Percentiles rank a stretch among this genome's conserved stretches.
Evolutionary conservation across 2,113 vertebrate species (phyloP).

Genomic region (Setophaga coronata): DNA sequence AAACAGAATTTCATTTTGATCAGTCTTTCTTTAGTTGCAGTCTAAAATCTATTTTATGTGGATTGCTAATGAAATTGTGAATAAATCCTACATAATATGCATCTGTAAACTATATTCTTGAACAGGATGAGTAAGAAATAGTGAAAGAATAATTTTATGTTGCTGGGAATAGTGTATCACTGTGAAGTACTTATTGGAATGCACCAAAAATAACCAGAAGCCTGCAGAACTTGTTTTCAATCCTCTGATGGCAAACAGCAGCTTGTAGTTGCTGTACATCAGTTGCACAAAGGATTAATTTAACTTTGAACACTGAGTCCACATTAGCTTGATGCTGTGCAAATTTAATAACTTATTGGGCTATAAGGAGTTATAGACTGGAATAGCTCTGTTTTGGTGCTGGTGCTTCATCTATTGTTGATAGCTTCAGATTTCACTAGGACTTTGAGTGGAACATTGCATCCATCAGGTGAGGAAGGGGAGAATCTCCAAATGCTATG

Average conservation of each 20-base stretch:
- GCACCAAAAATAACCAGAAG: not conserved
- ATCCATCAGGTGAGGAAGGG: not conserved
- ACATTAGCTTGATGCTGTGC: not conserved
- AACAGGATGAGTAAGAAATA: not conserved
- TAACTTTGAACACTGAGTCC: not conserved
- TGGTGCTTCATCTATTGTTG: not conserved
- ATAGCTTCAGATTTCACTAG: not conserved
- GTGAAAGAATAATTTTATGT: not conserved
- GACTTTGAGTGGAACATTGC: not conserved
- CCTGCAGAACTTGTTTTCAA: not conserved
- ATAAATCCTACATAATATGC: not conserved
- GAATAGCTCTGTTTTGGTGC: not conserved
- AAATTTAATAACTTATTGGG: not conserved
- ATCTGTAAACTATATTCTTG: not conserved
- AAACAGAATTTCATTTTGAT: not conserved
- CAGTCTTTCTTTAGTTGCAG: not conserved
- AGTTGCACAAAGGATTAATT: slow-evolving; percentile 4
- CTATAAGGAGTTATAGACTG: not conserved
- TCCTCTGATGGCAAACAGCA: not conserved
- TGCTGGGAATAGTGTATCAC: not conserved
- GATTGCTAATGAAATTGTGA: not conserved
- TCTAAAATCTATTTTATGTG: not conserved
- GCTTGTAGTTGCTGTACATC: not conserved
- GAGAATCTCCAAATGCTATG: not conserved
- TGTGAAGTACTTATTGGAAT: not conserved